A percentile compares a stretch with the other conserved stretches of the same genome.
These are phyloP conservation scores for Xanthia icteritia DNA, from an alignment of 2,888 invertebrate genomes.

Conservation along the genomic window DNA sequence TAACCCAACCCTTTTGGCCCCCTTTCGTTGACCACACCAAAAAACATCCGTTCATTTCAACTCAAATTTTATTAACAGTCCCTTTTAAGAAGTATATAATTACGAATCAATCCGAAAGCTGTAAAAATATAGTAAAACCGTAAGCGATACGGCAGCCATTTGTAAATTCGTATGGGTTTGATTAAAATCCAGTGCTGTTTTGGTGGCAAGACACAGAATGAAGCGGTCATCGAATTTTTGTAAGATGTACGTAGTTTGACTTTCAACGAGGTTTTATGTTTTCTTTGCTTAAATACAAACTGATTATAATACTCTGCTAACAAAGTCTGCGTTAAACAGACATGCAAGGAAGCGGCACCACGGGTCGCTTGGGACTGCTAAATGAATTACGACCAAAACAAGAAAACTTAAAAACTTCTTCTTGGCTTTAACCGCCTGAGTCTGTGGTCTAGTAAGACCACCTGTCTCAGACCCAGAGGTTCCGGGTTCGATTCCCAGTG, in stretches of 20 bases:
- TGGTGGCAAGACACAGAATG: not conserved
- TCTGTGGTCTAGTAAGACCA: too few species aligned
- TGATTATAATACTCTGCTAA: not conserved
- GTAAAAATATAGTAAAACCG: conserved; percentile 46
- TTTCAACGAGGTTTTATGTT: not conserved
- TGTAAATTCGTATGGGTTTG: conserved; percentile 65
- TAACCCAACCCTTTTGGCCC: not conserved
- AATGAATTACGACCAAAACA: too few species aligned
- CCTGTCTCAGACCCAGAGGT: too few species aligned
- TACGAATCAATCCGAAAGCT: conserved; percentile 32
- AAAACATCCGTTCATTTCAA: not conserved
- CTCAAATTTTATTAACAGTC: not conserved
- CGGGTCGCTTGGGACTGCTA: too few species aligned
- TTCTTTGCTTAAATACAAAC: not conserved
- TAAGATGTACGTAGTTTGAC: not conserved
- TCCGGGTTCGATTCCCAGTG: too few species aligned
- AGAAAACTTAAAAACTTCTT: too few species aligned
- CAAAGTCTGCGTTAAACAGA: not conserved
- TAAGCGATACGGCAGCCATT: conserved; percentile 53
- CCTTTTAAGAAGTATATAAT: conserved; percentile 6
- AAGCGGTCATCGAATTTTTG: not conserved
- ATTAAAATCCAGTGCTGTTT: conserved; percentile 62
- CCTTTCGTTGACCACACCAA: not conserved
- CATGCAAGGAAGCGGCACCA: too few species aligned
- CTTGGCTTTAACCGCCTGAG: too few species aligned